A percentile compares a stretch with the other conserved stretches of the same genome.
Evolutionary conservation across 2,797 vertebrate species (phyloP).

Genomic region (Meda fulgida): DNA sequence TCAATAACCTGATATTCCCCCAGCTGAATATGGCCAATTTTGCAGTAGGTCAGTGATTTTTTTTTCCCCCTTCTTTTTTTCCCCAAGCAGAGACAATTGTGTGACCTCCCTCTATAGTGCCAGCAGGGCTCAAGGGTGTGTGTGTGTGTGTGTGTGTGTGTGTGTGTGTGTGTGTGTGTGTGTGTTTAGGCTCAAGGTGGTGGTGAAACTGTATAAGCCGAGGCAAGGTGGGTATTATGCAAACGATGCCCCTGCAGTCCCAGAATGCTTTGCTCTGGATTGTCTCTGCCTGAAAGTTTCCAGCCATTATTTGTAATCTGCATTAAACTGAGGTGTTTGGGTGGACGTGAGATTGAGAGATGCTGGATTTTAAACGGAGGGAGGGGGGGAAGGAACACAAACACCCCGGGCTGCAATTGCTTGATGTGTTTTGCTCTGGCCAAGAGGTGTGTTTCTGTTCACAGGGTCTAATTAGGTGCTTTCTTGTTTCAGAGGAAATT

Average conservation of each 20-base stretch:
- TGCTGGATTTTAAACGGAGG: conserved; percentile 55
- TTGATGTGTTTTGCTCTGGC: conserved; percentile 65
- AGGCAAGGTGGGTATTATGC: conserved; percentile 75
- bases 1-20: conserved; percentile 85
- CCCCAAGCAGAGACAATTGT: conserved; percentile 78
- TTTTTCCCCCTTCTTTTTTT: conserved; percentile 56
- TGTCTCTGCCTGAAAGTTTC: conserved; percentile 60
- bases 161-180: conserved; percentile 61
- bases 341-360: conserved; percentile 67
- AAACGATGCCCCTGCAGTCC: conserved; percentile 65
- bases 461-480: conserved; percentile 75
- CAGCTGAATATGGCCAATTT: conserved; percentile 82
- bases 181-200: conserved; percentile 76
- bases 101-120: conserved; percentile 79
- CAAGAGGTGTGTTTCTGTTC: conserved; percentile 67
- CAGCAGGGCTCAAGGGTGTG: conserved; percentile 71
- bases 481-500: conserved; percentile 76
- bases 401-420: conserved; percentile 62
- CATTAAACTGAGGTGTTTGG: conserved; percentile 61
- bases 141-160: conserved; percentile 65
- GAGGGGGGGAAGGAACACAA: conserved; percentile 45
- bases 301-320: conserved; percentile 64
- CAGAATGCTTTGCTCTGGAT: conserved; percentile 53
- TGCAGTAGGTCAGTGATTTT: conserved; percentile 78
- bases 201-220: conserved; percentile 72